Base-by-base conservation (phyloP, 1,140 invertebrate species). In the Diorhabda carinulata region DNA sequence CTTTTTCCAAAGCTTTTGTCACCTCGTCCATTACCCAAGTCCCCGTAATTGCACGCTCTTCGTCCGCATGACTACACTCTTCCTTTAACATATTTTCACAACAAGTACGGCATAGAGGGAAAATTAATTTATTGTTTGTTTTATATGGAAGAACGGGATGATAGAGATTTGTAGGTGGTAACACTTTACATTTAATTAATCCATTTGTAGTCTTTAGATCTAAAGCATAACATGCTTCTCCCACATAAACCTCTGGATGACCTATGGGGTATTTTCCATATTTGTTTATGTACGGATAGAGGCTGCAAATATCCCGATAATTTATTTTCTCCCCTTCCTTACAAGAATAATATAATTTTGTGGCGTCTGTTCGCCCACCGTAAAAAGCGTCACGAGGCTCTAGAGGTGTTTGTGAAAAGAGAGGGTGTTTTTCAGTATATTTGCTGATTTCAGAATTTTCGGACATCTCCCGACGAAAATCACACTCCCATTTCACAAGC, bases 21-120 rank as follows among this genome's bases (percentile, higher is more conserved):
- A 83, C 7, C 73, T 83, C 82, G 42, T 78, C 74, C 8, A 74
- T 72, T 7, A 79, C 76, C 78, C 79, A 84, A 2, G 78, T 81
- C 61, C 82, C 81, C 2, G 65, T 75, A 4, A 84, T 69, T 1
- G 66, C 43, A 52, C 80, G 68, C 63, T 82, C 73, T 9, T 76
- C 70, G 25, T 74, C 68, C 9, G 57, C 70, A 71, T 83, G 79
- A 6, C 43, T 45, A 59, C 74, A 78, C 7, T 42, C 44, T 6
- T 44, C 57, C 42, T 63, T 3, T n/a, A 67, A 67, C 64, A 64
- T 7, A 9, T 42, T 60, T 56, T 73, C 70, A n/a, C 65, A 71
- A 60, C 76, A 80, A 6, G 74, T 70, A 8, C 70, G 69, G 59
- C 77, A 80, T 3, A 81, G 69, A 4, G 70, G 56, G 68, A 81